Evolutionary conservation across 37 sponge, comb jelly and placozoan genomes (phyloP).

Genomic region (Eunapius fragilis): DNA sequence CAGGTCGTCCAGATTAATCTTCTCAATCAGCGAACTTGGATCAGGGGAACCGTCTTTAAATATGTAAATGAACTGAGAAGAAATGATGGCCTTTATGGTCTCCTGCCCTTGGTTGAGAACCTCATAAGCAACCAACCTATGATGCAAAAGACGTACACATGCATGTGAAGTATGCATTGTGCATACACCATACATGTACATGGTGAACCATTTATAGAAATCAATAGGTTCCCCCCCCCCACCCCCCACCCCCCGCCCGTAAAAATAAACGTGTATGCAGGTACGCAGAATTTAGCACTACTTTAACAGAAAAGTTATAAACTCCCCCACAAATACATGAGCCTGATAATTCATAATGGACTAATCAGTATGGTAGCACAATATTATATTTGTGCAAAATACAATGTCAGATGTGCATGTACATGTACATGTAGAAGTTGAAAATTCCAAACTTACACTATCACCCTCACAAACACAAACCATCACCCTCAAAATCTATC

Average conservation of each 20-base stretch:
- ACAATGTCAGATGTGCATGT: background rate
- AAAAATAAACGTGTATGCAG: no score
- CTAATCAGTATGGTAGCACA: no score
- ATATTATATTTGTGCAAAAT: no score
- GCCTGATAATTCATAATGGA: no score
- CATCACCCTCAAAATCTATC: background rate
- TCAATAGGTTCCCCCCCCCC: no score
- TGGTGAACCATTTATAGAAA: no score
- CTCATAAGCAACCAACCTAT: slow-evolving; percentile 82
- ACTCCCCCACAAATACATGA: background rate
- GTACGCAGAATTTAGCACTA: background rate
- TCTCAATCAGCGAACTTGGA: slow-evolving; percentile 30
- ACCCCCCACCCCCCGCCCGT: no score
- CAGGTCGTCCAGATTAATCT: slow-evolving; percentile 46
- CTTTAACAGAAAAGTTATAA: no score
- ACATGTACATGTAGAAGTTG: background rate
- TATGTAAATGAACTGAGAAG: slow-evolving; percentile 77
- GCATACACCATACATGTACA: no score
- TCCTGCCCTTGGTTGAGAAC: slow-evolving; percentile 34
- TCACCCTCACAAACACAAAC: background rate
- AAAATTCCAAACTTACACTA: background rate
- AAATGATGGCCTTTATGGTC: slow-evolving; percentile 65
- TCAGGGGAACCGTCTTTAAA: slow-evolving; percentile 72
- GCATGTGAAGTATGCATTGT: no score
- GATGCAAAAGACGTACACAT: background rate